Evolutionary conservation across 2,888 invertebrate species (phyloP), one percentile per base, ranked within the genome.

Genomic region (Phorcus lineatus): DNA sequence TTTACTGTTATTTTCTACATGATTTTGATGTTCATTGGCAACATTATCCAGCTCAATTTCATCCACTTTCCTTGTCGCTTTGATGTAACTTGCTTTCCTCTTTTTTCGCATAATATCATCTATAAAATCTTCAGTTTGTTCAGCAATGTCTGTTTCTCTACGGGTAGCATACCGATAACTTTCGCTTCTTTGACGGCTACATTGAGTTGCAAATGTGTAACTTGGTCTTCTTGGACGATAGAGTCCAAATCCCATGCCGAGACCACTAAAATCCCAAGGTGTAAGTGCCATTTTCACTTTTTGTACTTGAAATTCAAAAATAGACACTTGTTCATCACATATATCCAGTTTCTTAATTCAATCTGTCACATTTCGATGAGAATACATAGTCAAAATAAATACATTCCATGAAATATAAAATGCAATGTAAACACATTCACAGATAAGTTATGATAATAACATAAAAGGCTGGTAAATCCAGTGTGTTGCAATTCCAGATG

Each of bases 181-280:
- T 81, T 91, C 92, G 57, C 89, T 91, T n/a, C 92, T 83, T 57
- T 91, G 90, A 7, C 90, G 86, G 53, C 87, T 87, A 6, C 84
- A 83, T 82, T 91, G 91, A 13, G 93, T 93, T 19, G 93, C 93
- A 81, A 89, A 91, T 4, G 92, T 91, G 84, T 92, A 93, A 82
- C 92, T 92, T 0, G 92, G 91, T 11, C 93, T 83, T 7, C 93
- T 86, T 9, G 92, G 92, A 31, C 92, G 87, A 83, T 92, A 92
- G 40, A 92, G 83, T 31, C 90, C 90, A 81, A 93, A 91, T 19
- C 92, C 91, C 84, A 92, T 90, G n/a, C 91, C 90, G 31, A 93
- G 87, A 31, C 91, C 91, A 28, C 89, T 91, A 36, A 91, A 83
- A 81, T 92, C 92, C 89, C 91, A 92, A 0, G 93, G 92, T 16